phyloP scores from a whole-genome alignment of 2,888 invertebrate species.

The Julus scandinavius region DNA sequence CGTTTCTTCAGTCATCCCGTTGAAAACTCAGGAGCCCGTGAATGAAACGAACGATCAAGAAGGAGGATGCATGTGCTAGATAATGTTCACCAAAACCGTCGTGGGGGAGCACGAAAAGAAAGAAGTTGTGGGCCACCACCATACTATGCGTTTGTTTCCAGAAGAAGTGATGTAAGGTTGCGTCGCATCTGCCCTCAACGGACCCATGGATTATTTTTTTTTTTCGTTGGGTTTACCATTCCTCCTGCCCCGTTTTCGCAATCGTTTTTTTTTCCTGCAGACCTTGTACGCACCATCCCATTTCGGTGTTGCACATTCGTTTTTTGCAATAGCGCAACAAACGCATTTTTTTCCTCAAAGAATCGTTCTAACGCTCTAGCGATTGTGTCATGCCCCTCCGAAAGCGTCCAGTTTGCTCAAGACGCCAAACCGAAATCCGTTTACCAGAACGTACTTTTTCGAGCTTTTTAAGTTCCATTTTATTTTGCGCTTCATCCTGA shows the following conservation, averaged over 20 bases:
- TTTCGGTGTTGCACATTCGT: neutral
- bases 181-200: neutral
- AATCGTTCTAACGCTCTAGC: neutral
- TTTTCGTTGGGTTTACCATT: neutral
- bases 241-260: neutral
- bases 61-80: constrained; percentile 83
- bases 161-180: neutral
- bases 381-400: neutral
- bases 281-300: neutral
- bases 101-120: neutral
- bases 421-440: neutral
- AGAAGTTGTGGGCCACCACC: neutral
- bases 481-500: neutral
- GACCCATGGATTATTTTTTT: neutral
- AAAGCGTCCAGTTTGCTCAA: neutral
- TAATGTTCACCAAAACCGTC: neutral
- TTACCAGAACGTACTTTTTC: neutral
- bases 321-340: neutral
- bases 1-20: constrained; percentile 56
- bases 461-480: neutral
- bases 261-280: neutral
- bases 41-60: constrained; percentile 81
- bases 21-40: constrained; percentile 58
- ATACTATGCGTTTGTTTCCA: neutral
- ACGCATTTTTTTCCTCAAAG: neutral